phyloP scores from a whole-genome alignment of 2,797 vertebrate species.

The Spinibarbus caldwelli region DNA sequence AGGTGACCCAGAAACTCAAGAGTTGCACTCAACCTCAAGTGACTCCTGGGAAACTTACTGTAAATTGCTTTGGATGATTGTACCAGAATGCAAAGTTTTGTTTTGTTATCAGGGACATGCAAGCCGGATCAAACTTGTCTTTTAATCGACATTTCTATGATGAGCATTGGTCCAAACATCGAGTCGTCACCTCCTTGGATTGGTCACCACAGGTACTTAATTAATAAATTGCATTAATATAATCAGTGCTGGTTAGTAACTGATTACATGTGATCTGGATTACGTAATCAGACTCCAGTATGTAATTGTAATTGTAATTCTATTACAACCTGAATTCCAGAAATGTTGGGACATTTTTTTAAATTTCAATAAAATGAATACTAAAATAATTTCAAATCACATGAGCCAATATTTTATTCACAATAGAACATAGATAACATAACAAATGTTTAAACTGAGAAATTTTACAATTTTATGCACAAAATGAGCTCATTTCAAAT shows the following conservation, averaged over 20 bases:
- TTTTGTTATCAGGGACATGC: constrained; percentile 77
- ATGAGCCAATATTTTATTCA: too few species aligned
- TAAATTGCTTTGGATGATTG: constrained; percentile 1
- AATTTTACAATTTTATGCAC: too few species aligned
- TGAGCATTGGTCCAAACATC: constrained; percentile 90
- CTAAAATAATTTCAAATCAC: too few species aligned
- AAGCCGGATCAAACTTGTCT: constrained; percentile 86
- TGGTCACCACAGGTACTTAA: constrained; percentile 88
- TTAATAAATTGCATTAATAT: background rate
- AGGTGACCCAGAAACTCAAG: constrained; percentile 27
- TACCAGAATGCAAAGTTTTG: constrained; percentile 9
- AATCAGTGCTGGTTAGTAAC: background rate
- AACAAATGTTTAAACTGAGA: too few species aligned
- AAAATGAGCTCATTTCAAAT: too few species aligned
- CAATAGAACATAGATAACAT: too few species aligned
- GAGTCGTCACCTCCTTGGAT: constrained; percentile 88
- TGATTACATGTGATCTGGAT: background rate
- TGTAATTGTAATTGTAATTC: background rate
- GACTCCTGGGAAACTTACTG: constrained; percentile 3
- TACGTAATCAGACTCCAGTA: background rate
- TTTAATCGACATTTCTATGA: constrained; percentile 88
- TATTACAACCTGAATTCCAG: background rate
- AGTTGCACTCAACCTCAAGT: constrained; percentile 20
- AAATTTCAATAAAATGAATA: too few species aligned
- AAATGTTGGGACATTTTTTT: too few species aligned